Base-by-base conservation (phyloP, 2,888 invertebrate species). In the Esperia sulphurella region DNA sequence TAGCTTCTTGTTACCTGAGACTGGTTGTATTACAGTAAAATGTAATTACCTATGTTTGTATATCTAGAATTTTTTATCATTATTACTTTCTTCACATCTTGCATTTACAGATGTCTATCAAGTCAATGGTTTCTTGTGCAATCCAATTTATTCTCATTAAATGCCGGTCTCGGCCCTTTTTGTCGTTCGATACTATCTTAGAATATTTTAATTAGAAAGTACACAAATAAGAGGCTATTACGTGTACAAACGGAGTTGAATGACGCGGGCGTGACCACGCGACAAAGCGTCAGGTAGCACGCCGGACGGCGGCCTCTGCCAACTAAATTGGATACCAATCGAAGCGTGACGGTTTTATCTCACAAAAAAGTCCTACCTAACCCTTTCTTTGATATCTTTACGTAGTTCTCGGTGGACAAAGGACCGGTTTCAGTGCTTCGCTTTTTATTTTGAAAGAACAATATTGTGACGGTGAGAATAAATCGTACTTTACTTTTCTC, bases 311-410 rank as follows among this genome's bases (percentile, higher is more conserved):
- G 65, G 77, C 61, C 68, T 78, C 68, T 65, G 63, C 71, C 68
- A 69, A 78, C 73, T 83, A 84, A 85, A 85, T 85, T 84, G 83
- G 82, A 82, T 79, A 78, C 66, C 81, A 68, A 83, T 78, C 77
- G 77, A 74, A 75, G 74, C 85, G 74, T 82, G 78, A 84, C 82
- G 77, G 71, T 79, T 81, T 71, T 75, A 75, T 79, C 71, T 71
- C 48, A 78, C 68, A 73, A 73, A 82, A 81, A 81, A 71, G 35
- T 63, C 63, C 61, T 56, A 45, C 51, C 59, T 63, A 67, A 77
- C 75, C 79, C 75, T 77, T 74, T 75, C 78, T 75, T 78, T 61
- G 58, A 59, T 74, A 74, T 67, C 68, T 79, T 77, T 76, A 76
- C 71, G 77, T 80, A 78, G 83, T 75, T 75, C 66, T 74, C 61